These are phyloP conservation scores for Crypturellus undulatus DNA, from an alignment of 2,113 vertebrate species.

Conservation along the genomic window DNA sequence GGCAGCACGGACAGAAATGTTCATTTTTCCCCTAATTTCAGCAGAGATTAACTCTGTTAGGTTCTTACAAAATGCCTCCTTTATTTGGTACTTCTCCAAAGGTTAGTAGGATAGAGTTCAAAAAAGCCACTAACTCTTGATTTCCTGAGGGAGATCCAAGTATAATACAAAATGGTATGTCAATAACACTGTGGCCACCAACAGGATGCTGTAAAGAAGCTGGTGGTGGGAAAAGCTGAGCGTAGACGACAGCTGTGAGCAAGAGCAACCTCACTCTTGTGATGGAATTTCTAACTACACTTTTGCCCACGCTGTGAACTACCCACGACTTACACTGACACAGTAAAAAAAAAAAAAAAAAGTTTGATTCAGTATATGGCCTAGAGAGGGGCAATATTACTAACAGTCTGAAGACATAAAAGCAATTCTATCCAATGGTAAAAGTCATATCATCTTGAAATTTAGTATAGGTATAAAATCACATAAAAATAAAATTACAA, in stretches of 20 bases:
- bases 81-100: background rate
- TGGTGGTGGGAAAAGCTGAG: background rate
- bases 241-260: background rate
- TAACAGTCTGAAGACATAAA: background rate
- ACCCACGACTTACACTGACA: background rate
- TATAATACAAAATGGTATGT: background rate
- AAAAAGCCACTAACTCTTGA: background rate
- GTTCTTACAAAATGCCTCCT: background rate
- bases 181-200: slow-evolving; percentile 41
- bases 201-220: slow-evolving; percentile 30
- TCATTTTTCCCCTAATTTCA: background rate
- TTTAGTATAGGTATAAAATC: background rate
- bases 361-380: background rate
- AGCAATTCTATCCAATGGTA: background rate
- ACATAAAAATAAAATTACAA: background rate
- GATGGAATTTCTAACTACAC: background rate
- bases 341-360: too few relatives aligned
- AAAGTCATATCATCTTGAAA: background rate
- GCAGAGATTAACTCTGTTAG: background rate
- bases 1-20: background rate
- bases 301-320: background rate
- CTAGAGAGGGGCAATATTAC: background rate
- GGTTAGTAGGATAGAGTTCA: slow-evolving; percentile 31
- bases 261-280: background rate
- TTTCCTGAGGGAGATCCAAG: slow-evolving; percentile 36